A percentile compares a stretch with the other conserved stretches of the same genome.
These are phyloP conservation scores for Hypselothyrea guttata DNA, from an alignment of 2,888 invertebrate species.

Conservation along the genomic window DNA sequence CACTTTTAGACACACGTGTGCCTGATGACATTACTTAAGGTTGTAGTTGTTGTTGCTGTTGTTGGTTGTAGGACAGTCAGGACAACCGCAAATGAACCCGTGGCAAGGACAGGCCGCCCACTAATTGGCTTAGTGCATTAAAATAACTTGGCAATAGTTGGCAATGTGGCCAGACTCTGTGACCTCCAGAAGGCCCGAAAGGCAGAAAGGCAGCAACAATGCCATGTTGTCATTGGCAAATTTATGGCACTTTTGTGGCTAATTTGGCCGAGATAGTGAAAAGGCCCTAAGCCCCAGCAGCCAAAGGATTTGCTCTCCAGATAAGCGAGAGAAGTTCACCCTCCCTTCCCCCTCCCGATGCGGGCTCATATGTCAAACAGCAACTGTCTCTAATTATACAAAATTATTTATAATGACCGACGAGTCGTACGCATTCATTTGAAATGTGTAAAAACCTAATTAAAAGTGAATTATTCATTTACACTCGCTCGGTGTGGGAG, in stretches of 20 bases:
- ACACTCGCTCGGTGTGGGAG: slow-evolving; percentile 46
- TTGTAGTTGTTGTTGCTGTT: slow-evolving; percentile 2
- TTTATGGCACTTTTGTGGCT: slow-evolving; percentile 78
- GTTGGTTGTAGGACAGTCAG: slow-evolving; percentile 5
- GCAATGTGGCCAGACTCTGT: slow-evolving; percentile 49
- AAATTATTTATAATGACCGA: slow-evolving; percentile 74
- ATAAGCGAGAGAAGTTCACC: slow-evolving; percentile 52
- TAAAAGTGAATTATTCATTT: slow-evolving; percentile 78
- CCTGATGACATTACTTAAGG: slow-evolving; percentile 53
- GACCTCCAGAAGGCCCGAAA: slow-evolving; percentile 34
- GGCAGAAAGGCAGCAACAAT: slow-evolving; percentile 43
- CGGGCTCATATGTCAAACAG: slow-evolving; percentile 61
- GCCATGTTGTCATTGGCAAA: slow-evolving; percentile 70
- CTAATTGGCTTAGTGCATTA: slow-evolving; percentile 76
- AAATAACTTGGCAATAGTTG: slow-evolving; percentile 75
- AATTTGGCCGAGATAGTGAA: slow-evolving; percentile 67
- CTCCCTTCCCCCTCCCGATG: neutral
- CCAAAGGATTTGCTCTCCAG: slow-evolving; percentile 43
- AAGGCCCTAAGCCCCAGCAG: slow-evolving; percentile 61
- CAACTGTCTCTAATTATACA: slow-evolving; percentile 73
- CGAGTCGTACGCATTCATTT: neutral
- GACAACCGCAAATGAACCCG: slow-evolving; percentile 64
- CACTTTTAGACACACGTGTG: slow-evolving; percentile 59
- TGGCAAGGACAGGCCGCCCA: slow-evolving; percentile 52
- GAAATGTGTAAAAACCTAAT: slow-evolving; percentile 70